A percentile compares a stretch with the other conserved stretches of the same genome.
Conservation (phyloP, 1,140 invertebrate species). For the Trigoniulus corallinus region DNA sequence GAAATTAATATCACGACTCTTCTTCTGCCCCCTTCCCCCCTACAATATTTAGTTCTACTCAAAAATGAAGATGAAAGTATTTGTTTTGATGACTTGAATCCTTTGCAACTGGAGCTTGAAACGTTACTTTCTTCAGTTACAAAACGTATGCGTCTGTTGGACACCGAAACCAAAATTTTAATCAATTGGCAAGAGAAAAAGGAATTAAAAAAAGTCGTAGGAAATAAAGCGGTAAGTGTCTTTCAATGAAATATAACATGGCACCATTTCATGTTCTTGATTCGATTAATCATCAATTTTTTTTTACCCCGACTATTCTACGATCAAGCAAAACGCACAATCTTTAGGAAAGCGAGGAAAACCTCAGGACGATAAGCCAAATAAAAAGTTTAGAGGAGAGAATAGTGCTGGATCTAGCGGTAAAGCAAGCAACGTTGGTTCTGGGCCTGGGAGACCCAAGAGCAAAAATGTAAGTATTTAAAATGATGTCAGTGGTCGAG, state of each 20-base stretch:
- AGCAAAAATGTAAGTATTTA: slow-evolving; percentile 16
- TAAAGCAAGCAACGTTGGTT: slow-evolving; percentile 14
- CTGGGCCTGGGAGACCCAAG: slow-evolving; percentile 16
- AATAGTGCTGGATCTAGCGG: slow-evolving; percentile 9
- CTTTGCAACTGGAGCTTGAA: slow-evolving; percentile 73
- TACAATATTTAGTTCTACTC: slow-evolving; percentile 34
- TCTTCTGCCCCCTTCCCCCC: no score
- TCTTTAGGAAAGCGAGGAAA: slow-evolving; percentile 22
- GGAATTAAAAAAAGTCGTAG: slow-evolving; percentile 19
- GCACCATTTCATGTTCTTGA: no score
- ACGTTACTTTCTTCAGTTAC: slow-evolving; percentile 62
- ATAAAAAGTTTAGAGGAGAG: slow-evolving; percentile 24
- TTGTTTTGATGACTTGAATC: slow-evolving; percentile 62
- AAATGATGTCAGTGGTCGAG: neutral
- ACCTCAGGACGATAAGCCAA: slow-evolving; percentile 22
- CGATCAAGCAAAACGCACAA: slow-evolving; percentile 12
- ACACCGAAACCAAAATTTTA: slow-evolving; percentile 41
- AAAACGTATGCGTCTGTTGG: slow-evolving; percentile 51
- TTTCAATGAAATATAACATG: no score
- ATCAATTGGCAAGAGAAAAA: slow-evolving; percentile 24
- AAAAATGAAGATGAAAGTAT: slow-evolving; percentile 42
- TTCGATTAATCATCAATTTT: neutral
- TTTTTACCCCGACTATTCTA: neutral
- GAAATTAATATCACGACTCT: slow-evolving; percentile 35
- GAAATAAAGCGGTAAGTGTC: slow-evolving; percentile 6